Conservation (phyloP, 2,113 vertebrate species). For the Podilymbus podiceps region DNA sequence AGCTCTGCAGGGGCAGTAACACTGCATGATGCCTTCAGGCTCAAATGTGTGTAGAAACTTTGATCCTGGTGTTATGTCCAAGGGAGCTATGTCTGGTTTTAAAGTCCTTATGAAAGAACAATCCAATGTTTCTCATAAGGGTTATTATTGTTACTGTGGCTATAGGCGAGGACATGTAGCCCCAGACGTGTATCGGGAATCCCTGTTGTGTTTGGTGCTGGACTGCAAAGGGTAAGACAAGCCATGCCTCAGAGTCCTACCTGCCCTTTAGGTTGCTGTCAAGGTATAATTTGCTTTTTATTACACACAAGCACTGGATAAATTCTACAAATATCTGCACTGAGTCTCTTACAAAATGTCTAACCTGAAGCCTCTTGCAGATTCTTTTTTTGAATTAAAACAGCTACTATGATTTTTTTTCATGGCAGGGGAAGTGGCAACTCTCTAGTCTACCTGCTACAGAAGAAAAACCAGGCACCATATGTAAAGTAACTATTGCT, state of each 20-base stretch:
- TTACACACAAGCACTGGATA: not conserved
- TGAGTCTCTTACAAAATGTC: not conserved
- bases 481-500: conserved; percentile 2
- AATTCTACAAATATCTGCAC: not conserved
- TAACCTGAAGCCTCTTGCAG: not conserved
- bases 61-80: not conserved
- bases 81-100: not conserved
- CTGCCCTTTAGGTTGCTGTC: not conserved
- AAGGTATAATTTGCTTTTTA: not conserved
- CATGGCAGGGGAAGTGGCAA: not conserved
- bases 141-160: not conserved
- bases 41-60: not conserved
- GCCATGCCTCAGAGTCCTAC: not conserved
- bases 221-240: not conserved
- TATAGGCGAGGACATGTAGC: not conserved
- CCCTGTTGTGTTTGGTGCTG: not conserved
- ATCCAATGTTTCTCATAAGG: not conserved
- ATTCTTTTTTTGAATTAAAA: not conserved
- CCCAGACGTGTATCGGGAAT: not conserved
- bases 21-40: no score
- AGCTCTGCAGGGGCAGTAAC: not conserved
- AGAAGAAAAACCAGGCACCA: conserved; percentile 41
- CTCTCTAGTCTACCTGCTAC: conserved; percentile 1
- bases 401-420: not conserved
- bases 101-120: not conserved